A percentile compares a stretch with the other conserved stretches of the same genome.
Evolutionary conservation across 2,113 vertebrate genomes (phyloP).

Genomic region (Hystrix cristata): DNA sequence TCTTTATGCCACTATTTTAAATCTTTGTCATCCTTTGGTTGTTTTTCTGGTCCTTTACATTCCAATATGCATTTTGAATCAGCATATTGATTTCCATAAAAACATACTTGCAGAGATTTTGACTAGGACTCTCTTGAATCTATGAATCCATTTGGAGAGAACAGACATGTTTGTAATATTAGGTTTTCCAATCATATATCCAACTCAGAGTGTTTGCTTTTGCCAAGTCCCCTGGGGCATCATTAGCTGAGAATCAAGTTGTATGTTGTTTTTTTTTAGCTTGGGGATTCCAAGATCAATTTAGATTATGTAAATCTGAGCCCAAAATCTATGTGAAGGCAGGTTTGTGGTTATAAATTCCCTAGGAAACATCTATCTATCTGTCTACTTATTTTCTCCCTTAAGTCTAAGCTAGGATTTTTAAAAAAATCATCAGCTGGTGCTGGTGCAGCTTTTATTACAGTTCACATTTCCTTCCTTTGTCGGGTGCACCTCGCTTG

Average conservation of each 20-base stretch:
- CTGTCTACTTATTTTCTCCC: neutral
- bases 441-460: neutral
- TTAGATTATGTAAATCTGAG: constrained; percentile 52
- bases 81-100: neutral
- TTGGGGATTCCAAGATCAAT: constrained; percentile 7
- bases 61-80: neutral
- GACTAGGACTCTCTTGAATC: neutral
- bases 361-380: constrained; percentile 15
- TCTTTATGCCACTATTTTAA: neutral
- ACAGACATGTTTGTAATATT: neutral
- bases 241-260: constrained; percentile 59
- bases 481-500: neutral
- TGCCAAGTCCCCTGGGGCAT: neutral
- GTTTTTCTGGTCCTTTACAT: neutral
- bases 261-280: neutral
- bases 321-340: constrained; percentile 1
- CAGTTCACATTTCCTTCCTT: neutral
- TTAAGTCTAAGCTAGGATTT: constrained; percentile 51
- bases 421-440: neutral
- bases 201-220: neutral
- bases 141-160: constrained; percentile 1
- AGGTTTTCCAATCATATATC: neutral
- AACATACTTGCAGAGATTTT: neutral
- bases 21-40: neutral
- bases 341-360: constrained; percentile 23